Percentiles rank a stretch among this genome's conserved stretches.
Evolutionary conservation across 1,140 invertebrate genomes (phyloP).

Genomic region (Limonius californicus): DNA sequence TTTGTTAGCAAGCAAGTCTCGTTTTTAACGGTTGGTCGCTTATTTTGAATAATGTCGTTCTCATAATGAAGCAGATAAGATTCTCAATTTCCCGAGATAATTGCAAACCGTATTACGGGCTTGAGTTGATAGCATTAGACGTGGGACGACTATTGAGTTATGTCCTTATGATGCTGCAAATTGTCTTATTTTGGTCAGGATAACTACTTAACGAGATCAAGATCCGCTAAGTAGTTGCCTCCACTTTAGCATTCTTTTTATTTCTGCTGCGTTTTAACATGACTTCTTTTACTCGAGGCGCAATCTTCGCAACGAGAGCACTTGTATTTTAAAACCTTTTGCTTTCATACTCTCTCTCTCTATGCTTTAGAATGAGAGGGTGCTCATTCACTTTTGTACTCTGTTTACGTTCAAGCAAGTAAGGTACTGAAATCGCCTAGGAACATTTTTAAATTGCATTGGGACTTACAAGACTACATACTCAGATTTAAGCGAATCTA

Average conservation of each 20-base stretch:
- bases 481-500: no score
- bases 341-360: not conserved
- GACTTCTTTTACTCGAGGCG: not conserved
- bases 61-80: constrained; percentile 38
- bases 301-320: not conserved
- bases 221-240: not conserved
- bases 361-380: not conserved
- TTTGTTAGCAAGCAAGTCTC: no score
- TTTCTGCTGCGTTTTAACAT: no score
- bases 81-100: constrained; percentile 39
- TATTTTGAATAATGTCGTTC: constrained; percentile 37
- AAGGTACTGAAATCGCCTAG: no score
- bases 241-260: not conserved
- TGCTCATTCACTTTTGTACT: not conserved
- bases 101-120: constrained; percentile 36
- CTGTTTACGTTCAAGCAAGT: no score
- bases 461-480: no score
- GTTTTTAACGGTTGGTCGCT: constrained; percentile 25
- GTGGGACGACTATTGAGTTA: constrained; percentile 30
- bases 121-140: constrained; percentile 31
- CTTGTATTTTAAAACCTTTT: not conserved
- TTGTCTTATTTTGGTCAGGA: constrained; percentile 2
- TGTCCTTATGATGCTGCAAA: constrained; percentile 17
- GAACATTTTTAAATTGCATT: no score
- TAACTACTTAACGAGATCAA: constrained; percentile 10